Evolutionary conservation across 2,113 vertebrate species (phyloP).

Genomic region (Otis tarda): DNA sequence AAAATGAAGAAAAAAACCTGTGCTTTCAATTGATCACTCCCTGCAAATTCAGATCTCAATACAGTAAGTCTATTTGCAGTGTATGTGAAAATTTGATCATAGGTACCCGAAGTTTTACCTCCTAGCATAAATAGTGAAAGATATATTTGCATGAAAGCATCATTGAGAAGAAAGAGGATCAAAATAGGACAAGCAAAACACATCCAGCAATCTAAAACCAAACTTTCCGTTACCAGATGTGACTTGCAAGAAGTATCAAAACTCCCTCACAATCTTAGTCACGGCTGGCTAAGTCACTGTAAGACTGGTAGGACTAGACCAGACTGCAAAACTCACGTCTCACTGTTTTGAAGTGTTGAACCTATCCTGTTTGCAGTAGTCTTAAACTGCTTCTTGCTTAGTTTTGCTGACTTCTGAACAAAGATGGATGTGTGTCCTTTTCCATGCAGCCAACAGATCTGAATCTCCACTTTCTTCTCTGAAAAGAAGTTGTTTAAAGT

Average conservation of each 20-base stretch:
- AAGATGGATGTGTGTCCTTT: background rate
- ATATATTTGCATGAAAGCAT: background rate
- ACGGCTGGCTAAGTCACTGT: background rate
- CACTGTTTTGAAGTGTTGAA: background rate
- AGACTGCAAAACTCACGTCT: background rate
- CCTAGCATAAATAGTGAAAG: background rate
- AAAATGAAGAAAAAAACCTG: background rate
- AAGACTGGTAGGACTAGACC: background rate
- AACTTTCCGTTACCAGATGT: background rate
- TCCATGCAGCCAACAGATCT: background rate
- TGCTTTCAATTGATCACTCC: background rate
- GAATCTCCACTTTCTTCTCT: background rate
- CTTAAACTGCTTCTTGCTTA: background rate
- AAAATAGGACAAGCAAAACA: background rate
- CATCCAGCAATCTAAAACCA: background rate
- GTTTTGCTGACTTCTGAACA: background rate
- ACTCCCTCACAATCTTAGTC: background rate
- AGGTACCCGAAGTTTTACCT: background rate
- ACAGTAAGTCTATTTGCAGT: background rate
- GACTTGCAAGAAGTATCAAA: background rate
- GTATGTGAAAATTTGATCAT: background rate
- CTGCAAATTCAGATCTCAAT: background rate
- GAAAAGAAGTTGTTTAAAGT: background rate
- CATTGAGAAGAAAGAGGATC: background rate
- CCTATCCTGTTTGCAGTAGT: background rate